Evolutionary conservation across 23 tunicate genomes (phyloP).

Genomic region (Aplidium turbinatum): DNA sequence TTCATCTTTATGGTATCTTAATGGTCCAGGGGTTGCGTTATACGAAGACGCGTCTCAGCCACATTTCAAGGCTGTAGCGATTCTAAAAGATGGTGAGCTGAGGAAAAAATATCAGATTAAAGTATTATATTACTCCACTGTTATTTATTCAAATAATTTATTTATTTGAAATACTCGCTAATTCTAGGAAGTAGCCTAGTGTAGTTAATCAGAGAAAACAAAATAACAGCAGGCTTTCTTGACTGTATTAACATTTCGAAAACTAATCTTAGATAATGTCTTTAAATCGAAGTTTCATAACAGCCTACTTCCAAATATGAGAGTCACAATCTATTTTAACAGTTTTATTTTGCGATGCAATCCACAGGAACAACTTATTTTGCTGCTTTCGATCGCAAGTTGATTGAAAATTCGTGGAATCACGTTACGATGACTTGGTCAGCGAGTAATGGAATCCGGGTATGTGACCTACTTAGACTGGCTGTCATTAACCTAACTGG

Average conservation of each 20-base stretch:
- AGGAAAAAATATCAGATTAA: no score
- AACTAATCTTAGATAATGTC: no score
- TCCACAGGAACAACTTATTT: neutral
- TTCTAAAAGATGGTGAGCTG: neutral
- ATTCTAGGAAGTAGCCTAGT: no score
- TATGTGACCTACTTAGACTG: neutral
- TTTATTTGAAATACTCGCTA: neutral
- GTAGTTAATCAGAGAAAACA: no score
- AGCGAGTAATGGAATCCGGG: neutral
- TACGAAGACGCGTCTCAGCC: constrained; percentile 1
- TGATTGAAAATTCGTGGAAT: constrained; percentile 7
- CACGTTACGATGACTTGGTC: constrained; percentile 34
- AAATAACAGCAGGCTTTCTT: no score
- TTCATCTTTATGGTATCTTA: neutral
- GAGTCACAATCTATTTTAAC: no score
- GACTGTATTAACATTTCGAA: no score
- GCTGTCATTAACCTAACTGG: constrained; percentile 3
- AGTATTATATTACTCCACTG: no score
- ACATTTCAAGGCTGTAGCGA: neutral
- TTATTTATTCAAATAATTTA: neutral
- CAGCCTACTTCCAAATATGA: no score
- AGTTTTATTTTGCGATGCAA: no score
- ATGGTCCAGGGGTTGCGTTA: constrained; percentile 10
- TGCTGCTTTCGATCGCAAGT: constrained; percentile 1
- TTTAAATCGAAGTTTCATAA: no score